These are phyloP conservation scores for Cyanocitta stelleri DNA, from an alignment of 2,113 vertebrate species.

Conservation along the genomic window DNA sequence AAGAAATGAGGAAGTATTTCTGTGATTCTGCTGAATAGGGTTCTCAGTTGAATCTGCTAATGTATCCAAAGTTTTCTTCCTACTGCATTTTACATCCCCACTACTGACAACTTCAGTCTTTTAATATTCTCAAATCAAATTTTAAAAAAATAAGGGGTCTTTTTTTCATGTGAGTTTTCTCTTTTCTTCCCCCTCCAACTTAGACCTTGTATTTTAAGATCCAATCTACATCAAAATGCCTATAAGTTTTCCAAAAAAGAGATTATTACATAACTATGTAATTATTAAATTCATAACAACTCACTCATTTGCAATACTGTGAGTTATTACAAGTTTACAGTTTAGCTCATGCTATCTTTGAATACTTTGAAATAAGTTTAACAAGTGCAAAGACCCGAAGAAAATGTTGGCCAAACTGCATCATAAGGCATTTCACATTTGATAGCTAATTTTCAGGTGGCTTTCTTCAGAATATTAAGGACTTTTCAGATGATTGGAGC, in stretches of 20 bases:
- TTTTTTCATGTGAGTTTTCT: background rate
- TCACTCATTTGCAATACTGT: background rate
- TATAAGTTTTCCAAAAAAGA: background rate
- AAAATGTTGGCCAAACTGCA: background rate
- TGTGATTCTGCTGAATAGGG: background rate
- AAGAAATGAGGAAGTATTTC: background rate
- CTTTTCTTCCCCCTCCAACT: background rate
- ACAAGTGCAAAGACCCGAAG: background rate
- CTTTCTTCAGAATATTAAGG: background rate
- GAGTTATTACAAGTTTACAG: background rate
- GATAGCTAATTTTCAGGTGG: background rate
- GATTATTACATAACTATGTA: background rate
- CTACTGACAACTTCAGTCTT: background rate
- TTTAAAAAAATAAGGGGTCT: background rate
- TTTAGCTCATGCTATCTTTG: background rate
- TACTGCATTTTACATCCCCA: background rate
- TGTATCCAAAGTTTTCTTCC: background rate
- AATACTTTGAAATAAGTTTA: background rate
- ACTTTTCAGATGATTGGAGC: background rate
- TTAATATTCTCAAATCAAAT: background rate
- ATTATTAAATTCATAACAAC: background rate
- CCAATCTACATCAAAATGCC: background rate
- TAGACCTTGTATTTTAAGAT: background rate
- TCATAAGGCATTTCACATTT: background rate
- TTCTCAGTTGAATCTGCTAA: background rate